Conservation (phyloP, 2,888 invertebrate genomes). For the Phragmatobia fuliginosa region DNA sequence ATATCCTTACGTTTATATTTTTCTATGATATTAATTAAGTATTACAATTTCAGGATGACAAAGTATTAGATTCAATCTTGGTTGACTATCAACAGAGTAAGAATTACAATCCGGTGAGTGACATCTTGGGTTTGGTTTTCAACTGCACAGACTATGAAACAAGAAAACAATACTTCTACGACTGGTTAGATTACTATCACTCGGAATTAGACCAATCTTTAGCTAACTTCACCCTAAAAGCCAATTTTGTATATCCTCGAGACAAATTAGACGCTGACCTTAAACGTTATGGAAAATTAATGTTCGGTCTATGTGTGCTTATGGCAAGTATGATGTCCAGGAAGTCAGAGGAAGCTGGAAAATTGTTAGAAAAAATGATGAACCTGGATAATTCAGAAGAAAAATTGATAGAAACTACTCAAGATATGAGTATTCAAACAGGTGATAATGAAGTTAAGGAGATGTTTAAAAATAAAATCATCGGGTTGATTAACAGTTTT, state of each 20-base stretch:
- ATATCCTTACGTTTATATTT: too few species aligned
- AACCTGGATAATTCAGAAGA: background rate
- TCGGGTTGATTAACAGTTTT: conserved; percentile 44
- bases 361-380: conserved; percentile 33
- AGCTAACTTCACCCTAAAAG: conserved; percentile 47
- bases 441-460: conserved; percentile 24
- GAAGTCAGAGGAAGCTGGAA: conserved; percentile 46
- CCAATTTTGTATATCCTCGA: conserved; percentile 46
- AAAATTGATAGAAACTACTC: conserved; percentile 2
- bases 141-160: conserved; percentile 60
- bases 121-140: conserved; percentile 59
- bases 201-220: conserved; percentile 47
- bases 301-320: conserved; percentile 42
- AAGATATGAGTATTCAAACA: background rate
- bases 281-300: conserved; percentile 48
- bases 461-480: conserved; percentile 36
- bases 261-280: conserved; percentile 54
- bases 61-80: conserved; percentile 50
- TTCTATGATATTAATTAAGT: background rate
- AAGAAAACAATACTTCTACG: conserved; percentile 48
- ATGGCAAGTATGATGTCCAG: conserved; percentile 37
- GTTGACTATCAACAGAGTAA: conserved; percentile 62
- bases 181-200: conserved; percentile 58
- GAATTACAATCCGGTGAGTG: conserved; percentile 54
- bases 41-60: conserved; percentile 52